Base-by-base conservation (phyloP, 2,888 invertebrate species). In the Pristionchus mayeri region DNA sequence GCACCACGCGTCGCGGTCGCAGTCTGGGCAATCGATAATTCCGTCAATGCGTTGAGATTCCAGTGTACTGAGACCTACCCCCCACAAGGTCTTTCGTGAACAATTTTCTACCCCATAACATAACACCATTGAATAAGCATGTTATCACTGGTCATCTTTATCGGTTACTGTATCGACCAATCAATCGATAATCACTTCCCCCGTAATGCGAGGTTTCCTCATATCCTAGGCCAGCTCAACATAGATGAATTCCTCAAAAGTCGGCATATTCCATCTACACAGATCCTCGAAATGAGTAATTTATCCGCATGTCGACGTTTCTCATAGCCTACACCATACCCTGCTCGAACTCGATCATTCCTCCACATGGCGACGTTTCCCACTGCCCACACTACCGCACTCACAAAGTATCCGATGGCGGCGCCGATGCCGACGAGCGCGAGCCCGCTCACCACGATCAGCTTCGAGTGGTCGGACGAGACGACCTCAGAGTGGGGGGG, bases 101-200 rank as follows among this genome's bases (percentile, higher is more conserved):
- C n/a, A n/a, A n/a, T n/a, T n/a, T n/a, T n/a, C n/a, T n/a, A n/a
- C 4, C 40, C 44, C n/a, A 3, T n/a, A 63, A 6, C 34, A 4
- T 63, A 13, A n/a, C n/a, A n/a, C n/a, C n/a, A n/a, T n/a, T n/a
- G n/a, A n/a, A n/a, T n/a, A n/a, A n/a, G n/a, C n/a, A n/a, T n/a
- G n/a, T n/a, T n/a, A n/a, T n/a, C n/a, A n/a, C n/a, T n/a, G n/a
- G 27, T 6, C 76, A 27, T 76, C 44, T 76, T 27, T 18, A 44
- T 75, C 44, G 27, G 21, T 44, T 50, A 50, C n/a, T n/a, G n/a
- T n/a, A 48, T 50, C 13, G 16, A 63, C 24, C 75, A 34, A 76
- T 50, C 50, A 30, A 48, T 78, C 50, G 48, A 40, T 78, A 78
- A 78, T 78, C 50, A 78, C 76, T 80, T 57, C 95, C 98, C 98